Evolutionary conservation across 2,113 vertebrate genomes (phyloP).

Genomic region (Microcebus griseorufus): DNA sequence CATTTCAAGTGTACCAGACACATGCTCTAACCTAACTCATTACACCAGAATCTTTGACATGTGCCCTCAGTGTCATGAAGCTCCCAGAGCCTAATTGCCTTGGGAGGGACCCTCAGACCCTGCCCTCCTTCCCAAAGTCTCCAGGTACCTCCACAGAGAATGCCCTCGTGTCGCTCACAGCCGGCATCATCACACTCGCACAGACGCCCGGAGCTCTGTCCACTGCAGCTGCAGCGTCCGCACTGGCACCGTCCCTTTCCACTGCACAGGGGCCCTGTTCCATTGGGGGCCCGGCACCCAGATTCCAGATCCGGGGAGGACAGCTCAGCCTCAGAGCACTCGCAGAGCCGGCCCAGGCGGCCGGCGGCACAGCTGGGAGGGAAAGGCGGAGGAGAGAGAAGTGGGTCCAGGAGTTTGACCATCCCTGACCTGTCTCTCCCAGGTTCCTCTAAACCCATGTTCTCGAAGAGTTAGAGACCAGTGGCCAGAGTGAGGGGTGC

Average conservation of each 20-base stretch:
- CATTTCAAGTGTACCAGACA: not conserved
- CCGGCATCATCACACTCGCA: conserved; percentile 85
- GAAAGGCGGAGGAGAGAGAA: not conserved
- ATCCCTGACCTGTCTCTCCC: not conserved
- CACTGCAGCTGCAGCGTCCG: conserved; percentile 82
- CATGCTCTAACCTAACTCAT: not conserved
- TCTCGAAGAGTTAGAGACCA: not conserved
- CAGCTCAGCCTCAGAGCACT: conserved; percentile 79
- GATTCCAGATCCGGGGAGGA: conserved; percentile 61
- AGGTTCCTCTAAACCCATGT: not conserved
- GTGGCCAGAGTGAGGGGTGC: not conserved
- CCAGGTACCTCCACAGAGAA: conserved; percentile 84
- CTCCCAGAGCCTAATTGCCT: not conserved
- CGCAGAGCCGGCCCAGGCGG: conserved; percentile 81
- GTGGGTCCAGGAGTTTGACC: not conserved
- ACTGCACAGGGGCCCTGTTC: conserved; percentile 79
- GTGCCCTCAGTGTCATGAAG: not conserved
- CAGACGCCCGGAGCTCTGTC: conserved; percentile 72
- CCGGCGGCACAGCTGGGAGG: conserved; percentile 81
- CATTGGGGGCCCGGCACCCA: conserved; percentile 77
- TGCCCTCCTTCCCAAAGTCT: not conserved
- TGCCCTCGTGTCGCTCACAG: conserved; percentile 81
- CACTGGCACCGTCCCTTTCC: conserved; percentile 86
- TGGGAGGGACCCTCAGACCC: not conserved
- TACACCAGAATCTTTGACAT: not conserved